Base-by-base conservation (phyloP, 2,797 vertebrate genomes). In the Babyrousa celebensis region DNA sequence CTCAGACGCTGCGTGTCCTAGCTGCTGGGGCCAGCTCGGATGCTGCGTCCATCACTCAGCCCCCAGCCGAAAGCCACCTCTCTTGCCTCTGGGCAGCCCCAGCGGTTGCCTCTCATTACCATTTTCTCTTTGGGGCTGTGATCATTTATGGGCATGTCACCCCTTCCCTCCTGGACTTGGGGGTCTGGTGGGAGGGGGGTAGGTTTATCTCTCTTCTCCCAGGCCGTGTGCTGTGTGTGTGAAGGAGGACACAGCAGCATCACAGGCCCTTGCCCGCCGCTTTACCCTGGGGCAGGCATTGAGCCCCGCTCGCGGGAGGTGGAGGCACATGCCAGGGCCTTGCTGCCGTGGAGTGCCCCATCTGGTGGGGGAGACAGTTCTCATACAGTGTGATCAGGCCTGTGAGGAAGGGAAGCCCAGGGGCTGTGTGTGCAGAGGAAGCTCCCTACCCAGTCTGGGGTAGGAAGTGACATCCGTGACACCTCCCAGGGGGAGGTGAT, bases 1-100 rank as follows among this genome's bases (percentile, higher is more conserved):
- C 78, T 83, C 36, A 12, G 23, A 32, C 0, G 0, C 14, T 10
- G 12, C 29, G 20, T 15, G 36, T 36, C 36, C 36, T 36, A 36
- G 58, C 5, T 4, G 27, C 40, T 3, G 9, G 36, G 29, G n/a
- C 79, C 60, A 43, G 63, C 78, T 83, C 29, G 12, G 23, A 32
- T 0, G 0, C 14, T 10, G 12, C 29, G 20, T 15, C 52, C 43
- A 23, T 23, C 20, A 3, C 23, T 16, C 43, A 23, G n/a, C n/a
- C 43, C 52, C 21, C 29, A 36, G 79, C 52, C 21, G 14, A 40
- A 48, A 32, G 75, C 40, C 16, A 27, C 9, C 17, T 79, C 5
- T 60, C 25, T 58, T 14, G n/a, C 48, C 48, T 60, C 56, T 56
- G 56, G 32, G 71, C 3, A 15, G n/a, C 71, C 21, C 4, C n/a